These are phyloP conservation scores for Chanos chanos DNA, from an alignment of 2,797 vertebrate genomes.

Conservation along the genomic window DNA sequence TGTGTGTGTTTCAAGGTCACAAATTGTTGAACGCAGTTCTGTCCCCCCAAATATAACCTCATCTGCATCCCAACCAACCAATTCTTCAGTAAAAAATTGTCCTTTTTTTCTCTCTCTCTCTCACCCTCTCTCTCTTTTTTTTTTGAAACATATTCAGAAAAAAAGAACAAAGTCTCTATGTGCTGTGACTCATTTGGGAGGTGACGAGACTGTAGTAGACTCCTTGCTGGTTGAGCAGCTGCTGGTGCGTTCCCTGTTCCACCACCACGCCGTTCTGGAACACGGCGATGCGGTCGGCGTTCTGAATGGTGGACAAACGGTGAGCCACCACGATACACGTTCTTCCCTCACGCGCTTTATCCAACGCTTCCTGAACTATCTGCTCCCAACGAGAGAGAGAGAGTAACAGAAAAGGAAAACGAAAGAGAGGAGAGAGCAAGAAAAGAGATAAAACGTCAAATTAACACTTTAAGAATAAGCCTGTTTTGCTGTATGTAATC, in stretches of 20 bases:
- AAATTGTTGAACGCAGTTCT: no score
- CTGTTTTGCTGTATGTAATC: no score
- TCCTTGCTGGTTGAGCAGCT: conserved; percentile 83
- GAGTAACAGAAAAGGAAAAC: background rate
- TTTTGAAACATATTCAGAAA: no score
- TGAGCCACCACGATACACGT: conserved; percentile 92
- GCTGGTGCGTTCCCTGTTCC: conserved; percentile 87
- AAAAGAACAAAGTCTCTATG: conserved; percentile 30
- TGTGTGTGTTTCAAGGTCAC: no score
- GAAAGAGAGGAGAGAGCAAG: no score
- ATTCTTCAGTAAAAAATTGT: background rate
- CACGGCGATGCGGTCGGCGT: conserved; percentile 83
- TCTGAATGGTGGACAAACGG: conserved; percentile 91
- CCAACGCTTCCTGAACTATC: conserved; percentile 91
- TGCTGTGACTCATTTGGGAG: conserved; percentile 65
- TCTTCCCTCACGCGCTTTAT: conserved; percentile 84
- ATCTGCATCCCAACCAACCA: no score
- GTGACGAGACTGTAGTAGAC: conserved; percentile 85
- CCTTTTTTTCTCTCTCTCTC: background rate
- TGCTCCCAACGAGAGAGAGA: conserved; percentile 44
- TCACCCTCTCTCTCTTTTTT: no score
- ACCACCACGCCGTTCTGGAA: conserved; percentile 77
- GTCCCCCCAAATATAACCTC: no score
- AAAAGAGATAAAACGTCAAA: no score
- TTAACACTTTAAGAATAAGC: no score